Conservation (phyloP, 2,888 invertebrate genomes). For the Pyrocoelia pectoralis region DNA sequence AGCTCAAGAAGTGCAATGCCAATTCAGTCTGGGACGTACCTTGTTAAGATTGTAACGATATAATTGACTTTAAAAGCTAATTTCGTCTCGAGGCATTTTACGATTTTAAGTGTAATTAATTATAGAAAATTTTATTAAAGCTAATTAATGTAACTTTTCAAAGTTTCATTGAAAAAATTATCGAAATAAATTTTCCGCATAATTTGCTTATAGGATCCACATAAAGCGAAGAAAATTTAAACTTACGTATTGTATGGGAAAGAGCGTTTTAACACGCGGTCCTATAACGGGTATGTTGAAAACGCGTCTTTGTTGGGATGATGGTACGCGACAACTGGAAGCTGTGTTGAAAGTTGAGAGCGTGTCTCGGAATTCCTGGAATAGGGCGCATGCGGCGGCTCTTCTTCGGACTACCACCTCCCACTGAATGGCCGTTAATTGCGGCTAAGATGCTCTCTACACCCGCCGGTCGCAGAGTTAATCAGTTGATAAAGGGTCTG, state of each 20-base stretch:
- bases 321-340: slow-evolving; percentile 55
- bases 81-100: too few species aligned
- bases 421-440: slow-evolving; percentile 55
- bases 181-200: background rate
- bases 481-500: slow-evolving; percentile 52
- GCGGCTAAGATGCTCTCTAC: slow-evolving; percentile 50
- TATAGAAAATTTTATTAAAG: too few species aligned
- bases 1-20: too few species aligned
- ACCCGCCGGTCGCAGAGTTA: slow-evolving; percentile 50
- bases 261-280: slow-evolving; percentile 24
- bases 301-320: slow-evolving; percentile 39
- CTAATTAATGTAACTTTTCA: background rate
- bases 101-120: too few species aligned
- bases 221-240: background rate
- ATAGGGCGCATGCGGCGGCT: slow-evolving; percentile 53
- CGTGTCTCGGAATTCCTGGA: slow-evolving; percentile 45
- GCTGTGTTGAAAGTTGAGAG: slow-evolving; percentile 54
- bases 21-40: too few species aligned
- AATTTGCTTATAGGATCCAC: background rate
- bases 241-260: slow-evolving; percentile 6
- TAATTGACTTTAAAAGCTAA: too few species aligned
- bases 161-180: background rate
- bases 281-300: slow-evolving; percentile 10
- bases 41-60: too few species aligned
- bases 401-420: slow-evolving; percentile 47